Evolutionary conservation across 2,797 vertebrate genomes (phyloP), one percentile per base, ranked within the genome.

Genomic region (Leuciscus waleckii): DNA sequence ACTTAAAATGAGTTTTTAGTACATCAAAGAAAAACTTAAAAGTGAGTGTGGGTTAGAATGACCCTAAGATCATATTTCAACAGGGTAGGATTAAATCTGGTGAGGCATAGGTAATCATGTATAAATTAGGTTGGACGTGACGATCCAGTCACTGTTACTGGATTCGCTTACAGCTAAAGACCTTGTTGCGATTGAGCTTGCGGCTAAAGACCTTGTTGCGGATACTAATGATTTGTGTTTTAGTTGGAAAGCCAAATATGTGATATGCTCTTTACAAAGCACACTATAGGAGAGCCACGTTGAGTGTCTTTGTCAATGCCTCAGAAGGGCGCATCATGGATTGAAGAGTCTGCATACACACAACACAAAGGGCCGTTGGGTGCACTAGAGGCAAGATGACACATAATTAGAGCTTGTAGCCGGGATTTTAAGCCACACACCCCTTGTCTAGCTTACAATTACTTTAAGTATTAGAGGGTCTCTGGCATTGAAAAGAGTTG

Each of bases 371-470:
- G 39, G 58, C 46, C 14, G 65, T 90, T 35, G 35, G 35, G 5
- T 35, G 35, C 35, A 35, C 5, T 88, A 86, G 86, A 90, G 88
- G 85, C 89, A 90, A 92, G 88, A 90, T 82, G 90, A 92, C 85
- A 90, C 92, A 92, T 95, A 95, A 95, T 95, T 93, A 94, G 92
- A 92, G 94, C 92, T 91, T 86, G 32, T 88, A 88, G 92, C 86
- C 61, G 87, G 77, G 85, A 90, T 89, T 91, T 61, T 63, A 87
- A 91, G 90, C 89, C 87, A 49, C 46, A 88, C 79, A 90, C 90
- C 92, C 87, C 49, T 78, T 90, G 91, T 90, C 90, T 93, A 89
- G 89, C 90, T 81, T 90, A 89, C 93, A 94, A 95, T 95, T 95
- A 94, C 80, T 65, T 90, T 86, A 79, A 91, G 89, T 90, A 92